phyloP scores from a whole-genome alignment of 2,888 invertebrate species.

The Mesorhabditis sp. region DNA sequence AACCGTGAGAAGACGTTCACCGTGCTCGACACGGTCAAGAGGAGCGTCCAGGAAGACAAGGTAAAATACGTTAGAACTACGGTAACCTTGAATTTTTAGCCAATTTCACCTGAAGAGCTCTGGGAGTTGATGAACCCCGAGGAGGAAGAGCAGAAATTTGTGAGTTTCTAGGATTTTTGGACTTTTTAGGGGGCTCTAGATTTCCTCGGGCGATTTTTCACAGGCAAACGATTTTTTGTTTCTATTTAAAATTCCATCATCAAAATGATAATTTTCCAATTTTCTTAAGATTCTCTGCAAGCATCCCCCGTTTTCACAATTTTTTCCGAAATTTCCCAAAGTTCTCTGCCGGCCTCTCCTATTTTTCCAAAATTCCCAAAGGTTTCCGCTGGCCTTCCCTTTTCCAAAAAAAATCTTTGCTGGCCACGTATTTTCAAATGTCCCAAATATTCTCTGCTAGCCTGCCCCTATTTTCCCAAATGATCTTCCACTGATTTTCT shows the following conservation, averaged over 20 bases:
- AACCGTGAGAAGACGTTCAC: slow-evolving; percentile 89
- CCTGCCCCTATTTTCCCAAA: too few species aligned
- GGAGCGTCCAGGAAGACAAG: slow-evolving; percentile 70
- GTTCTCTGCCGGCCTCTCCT: too few species aligned
- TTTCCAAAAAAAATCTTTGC: too few species aligned
- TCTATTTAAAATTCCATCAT: not conserved
- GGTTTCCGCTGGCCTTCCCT: too few species aligned
- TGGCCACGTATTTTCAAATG: too few species aligned
- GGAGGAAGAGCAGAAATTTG: slow-evolving; percentile 13
- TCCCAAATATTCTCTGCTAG: too few species aligned
- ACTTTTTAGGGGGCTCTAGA: not conserved
- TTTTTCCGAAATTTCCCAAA: too few species aligned
- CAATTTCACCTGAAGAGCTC: slow-evolving; percentile 30
- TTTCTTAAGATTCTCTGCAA: not conserved
- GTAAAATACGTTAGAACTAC: not conserved
- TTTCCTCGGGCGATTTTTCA: too few species aligned
- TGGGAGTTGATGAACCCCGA: slow-evolving; percentile 38
- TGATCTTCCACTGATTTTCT: too few species aligned
- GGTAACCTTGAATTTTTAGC: slow-evolving; percentile 9
- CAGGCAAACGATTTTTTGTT: too few species aligned
- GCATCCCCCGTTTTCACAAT: too few species aligned
- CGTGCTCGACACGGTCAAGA: slow-evolving; percentile 92
- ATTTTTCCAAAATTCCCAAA: too few species aligned
- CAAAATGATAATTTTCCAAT: not conserved
- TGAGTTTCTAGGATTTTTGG: not conserved